Conservation (phyloP, 2,113 vertebrate genomes). For the Heterocephalus glaber region DNA sequence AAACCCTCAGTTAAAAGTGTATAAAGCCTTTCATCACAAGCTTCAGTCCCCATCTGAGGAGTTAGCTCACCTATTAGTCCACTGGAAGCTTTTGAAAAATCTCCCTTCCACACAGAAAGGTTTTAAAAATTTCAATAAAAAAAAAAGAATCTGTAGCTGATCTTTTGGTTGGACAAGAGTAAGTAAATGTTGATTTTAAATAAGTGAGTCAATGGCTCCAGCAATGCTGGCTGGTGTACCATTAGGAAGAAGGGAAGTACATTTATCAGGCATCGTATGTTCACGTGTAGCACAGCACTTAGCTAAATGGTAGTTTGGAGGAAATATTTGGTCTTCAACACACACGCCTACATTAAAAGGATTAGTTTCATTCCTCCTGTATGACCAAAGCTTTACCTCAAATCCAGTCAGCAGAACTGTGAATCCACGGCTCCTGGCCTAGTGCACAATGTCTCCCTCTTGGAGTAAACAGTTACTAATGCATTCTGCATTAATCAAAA, state of each 20-base stretch:
- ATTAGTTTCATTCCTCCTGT: neutral
- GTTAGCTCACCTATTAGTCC: neutral
- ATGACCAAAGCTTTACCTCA: neutral
- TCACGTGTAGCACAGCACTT: neutral
- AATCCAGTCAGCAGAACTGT: neutral
- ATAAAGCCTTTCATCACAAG: neutral
- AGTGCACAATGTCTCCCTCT: neutral
- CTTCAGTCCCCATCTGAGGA: neutral
- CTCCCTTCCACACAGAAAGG: neutral
- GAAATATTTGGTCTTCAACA: neutral
- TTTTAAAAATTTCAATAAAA: neutral
- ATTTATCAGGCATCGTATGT: neutral
- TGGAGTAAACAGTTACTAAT: neutral
- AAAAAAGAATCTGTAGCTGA: neutral
- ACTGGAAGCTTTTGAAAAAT: neutral
- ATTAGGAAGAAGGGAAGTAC: neutral
- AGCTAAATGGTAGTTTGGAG: neutral
- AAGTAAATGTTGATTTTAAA: slow-evolving; percentile 55
- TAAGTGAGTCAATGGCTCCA: neutral
- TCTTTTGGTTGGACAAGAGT: neutral
- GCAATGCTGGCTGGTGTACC: neutral
- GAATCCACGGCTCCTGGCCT: neutral
- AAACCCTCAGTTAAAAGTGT: neutral
- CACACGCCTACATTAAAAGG: neutral
- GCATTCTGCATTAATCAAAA: neutral